phyloP scores from a whole-genome alignment of 2,888 invertebrate species.

The Apoderus coryli region DNA sequence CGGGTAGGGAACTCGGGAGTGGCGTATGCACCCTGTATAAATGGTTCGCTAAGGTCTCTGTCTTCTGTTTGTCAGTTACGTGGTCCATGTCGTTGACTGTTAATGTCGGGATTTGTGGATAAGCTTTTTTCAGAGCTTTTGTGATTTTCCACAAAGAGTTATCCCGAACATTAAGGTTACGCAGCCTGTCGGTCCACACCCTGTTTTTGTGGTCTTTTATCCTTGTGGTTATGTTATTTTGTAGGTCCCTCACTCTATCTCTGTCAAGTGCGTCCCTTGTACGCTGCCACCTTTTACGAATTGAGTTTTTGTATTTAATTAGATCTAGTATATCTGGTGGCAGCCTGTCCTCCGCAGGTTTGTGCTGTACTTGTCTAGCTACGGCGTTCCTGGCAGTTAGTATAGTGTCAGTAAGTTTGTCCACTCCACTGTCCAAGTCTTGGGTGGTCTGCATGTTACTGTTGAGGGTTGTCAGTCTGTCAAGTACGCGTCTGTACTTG shows the following conservation, averaged over 20 bases:
- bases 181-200: too few relatives aligned
- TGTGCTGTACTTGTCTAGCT: too few relatives aligned
- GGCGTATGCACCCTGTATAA: too few relatives aligned
- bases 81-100: neutral
- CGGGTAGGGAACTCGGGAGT: neutral
- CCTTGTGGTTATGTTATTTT: neutral
- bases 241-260: neutral
- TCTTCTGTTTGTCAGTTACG: conserved; percentile 9
- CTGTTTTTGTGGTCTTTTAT: conserved; percentile 9
- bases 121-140: too few relatives aligned
- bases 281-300: too few relatives aligned
- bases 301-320: too few relatives aligned
- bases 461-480: conserved; percentile 7
- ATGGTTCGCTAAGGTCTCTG: conserved; percentile 6
- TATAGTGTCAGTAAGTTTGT: conserved; percentile 8
- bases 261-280: neutral
- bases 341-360: too few relatives aligned
- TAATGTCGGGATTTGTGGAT: conserved; percentile 5
- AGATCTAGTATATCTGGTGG: conserved; percentile 9
- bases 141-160: too few relatives aligned
- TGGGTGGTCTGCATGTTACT: conserved; percentile 5
- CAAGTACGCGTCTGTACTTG: conserved; percentile 7
- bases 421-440: conserved; percentile 7
- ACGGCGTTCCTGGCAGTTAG: too few relatives aligned
- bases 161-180: too few relatives aligned